Base-by-base conservation (phyloP, 2,888 invertebrate species). In the Melanchra persicariae region DNA sequence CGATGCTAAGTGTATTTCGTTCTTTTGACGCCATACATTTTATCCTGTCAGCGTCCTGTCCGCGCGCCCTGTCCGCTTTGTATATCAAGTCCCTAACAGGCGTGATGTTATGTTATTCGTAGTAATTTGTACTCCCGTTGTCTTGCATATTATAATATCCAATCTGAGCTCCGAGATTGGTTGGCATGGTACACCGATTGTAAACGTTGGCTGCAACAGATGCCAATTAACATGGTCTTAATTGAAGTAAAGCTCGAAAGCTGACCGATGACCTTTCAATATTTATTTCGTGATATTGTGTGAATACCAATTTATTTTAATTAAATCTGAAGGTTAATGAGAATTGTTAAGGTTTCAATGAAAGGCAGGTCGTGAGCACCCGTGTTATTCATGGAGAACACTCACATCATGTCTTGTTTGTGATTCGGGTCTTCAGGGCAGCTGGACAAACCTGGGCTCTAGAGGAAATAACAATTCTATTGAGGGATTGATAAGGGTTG, bases 81-180 rank as follows among this genome's bases (percentile, higher is more conserved):
- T n/a, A n/a, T n/a, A n/a, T n/a, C n/a, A n/a, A n/a, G n/a, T n/a
- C n/a, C n/a, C n/a, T n/a, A n/a, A 30, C 12, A 8, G 8, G 22
- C 45, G 12, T 17, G 5, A 37, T n/a, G 19, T 47, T 47, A 40
- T 40, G 24, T 26, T 62, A 45, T 62, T 52, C 12, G 43, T 43
- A 62, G 51, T 74, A 8, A 72, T 77, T 52, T 26, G 22, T 40
- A 74, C 62, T 40, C 40, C 12, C 34, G 22, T 57, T 52, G 40
- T 19, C 78, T 34, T 74, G 58, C 62, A 71, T 78, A 52, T 57
- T 61, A 19, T 34, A 77, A 70, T 61, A 43, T 52, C 45, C 78
- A 74, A 78, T 62, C 58, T 78, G 57, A 9, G 49, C 34, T 43
- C 47, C 12, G 34, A 47, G 34, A 71, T 78, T 71, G 62, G 49